Base-by-base conservation (phyloP, 2,888 invertebrate genomes). In the Melanargia galathea region DNA sequence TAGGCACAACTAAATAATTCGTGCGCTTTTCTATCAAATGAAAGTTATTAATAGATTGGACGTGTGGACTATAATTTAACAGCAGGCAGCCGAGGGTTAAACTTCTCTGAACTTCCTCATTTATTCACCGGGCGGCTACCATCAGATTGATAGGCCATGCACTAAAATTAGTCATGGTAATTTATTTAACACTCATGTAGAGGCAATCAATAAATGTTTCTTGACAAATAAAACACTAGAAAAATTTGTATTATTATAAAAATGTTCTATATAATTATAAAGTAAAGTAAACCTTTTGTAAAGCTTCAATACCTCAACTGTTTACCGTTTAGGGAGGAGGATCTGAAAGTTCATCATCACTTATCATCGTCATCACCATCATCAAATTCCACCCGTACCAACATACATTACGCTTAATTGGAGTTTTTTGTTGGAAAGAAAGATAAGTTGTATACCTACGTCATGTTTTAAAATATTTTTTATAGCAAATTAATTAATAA, bases 91-190 rank as follows among this genome's bases (percentile, higher is more conserved):
- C 40, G 66, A 64, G 66, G 65, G 64, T 61, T 57, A 60, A 67
- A 72, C 64, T 72, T 71, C 65, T 63, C 46, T 63, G 64, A 67
- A 70, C 69, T 64, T 66, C 62, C 66, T 70, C 66, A 72, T 70
- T 72, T 72, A 72, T 72, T 70, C 69, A 72, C 64, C 43, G 65
- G 56, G 30, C 43, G 38, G 60, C 63, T 66, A 56, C 59, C 55
- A 52, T 57, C 61, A 54, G 65, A 48, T 63, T 59, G 54, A 67
- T 59, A 63, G 55, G 35, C 55, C 60, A 58, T 64, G 58, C 48
- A 55, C 58, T 65, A 56, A 65, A 65, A 65, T 65, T 57, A 64
- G 56, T 61, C 22, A 48, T 45, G 48, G 52, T 51, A 26, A 35
- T 22, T 52, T 52, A 43, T 45, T 43, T 33, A 11, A 48, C 18